These are phyloP conservation scores for Lapara coniferarum DNA, from an alignment of 2,888 invertebrate genomes.

Conservation along the genomic window DNA sequence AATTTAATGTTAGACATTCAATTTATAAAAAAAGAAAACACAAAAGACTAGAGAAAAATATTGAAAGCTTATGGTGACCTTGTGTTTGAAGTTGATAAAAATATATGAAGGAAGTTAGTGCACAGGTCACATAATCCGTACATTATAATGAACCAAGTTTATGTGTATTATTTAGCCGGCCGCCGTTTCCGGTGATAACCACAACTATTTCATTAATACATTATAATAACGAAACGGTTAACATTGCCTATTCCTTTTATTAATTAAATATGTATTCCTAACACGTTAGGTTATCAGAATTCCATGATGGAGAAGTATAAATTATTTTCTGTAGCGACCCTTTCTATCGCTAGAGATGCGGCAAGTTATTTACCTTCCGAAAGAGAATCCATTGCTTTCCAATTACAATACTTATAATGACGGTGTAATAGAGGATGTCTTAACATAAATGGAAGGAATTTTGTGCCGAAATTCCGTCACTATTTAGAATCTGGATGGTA, in stretches of 20 bases:
- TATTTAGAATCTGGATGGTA: background rate
- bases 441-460: conserved; percentile 5
- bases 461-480: background rate
- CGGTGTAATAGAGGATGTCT: conserved; percentile 16
- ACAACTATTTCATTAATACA: conserved; percentile 31
- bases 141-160: conserved; percentile 42
- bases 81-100: conserved; percentile 36
- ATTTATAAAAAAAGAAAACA: background rate
- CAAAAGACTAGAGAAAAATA: conserved; percentile 29
- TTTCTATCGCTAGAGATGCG: conserved; percentile 14
- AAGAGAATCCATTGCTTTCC: conserved; percentile 21
- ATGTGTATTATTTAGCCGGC: conserved; percentile 41
- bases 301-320: background rate
- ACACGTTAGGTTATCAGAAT: conserved; percentile 9
- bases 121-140: conserved; percentile 44
- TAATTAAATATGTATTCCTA: conserved; percentile 24
- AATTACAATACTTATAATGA: conserved; percentile 11
- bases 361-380: conserved; percentile 19
- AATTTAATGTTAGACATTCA: no score
- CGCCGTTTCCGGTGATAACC: conserved; percentile 52
- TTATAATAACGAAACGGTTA: conserved; percentile 40
- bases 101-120: conserved; percentile 45
- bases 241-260: conserved; percentile 31
- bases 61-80: background rate
- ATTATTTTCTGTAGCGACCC: conserved; percentile 10